Conservation (phyloP, 1,140 invertebrate genomes). For the Ctenoplectra terminalis region DNA sequence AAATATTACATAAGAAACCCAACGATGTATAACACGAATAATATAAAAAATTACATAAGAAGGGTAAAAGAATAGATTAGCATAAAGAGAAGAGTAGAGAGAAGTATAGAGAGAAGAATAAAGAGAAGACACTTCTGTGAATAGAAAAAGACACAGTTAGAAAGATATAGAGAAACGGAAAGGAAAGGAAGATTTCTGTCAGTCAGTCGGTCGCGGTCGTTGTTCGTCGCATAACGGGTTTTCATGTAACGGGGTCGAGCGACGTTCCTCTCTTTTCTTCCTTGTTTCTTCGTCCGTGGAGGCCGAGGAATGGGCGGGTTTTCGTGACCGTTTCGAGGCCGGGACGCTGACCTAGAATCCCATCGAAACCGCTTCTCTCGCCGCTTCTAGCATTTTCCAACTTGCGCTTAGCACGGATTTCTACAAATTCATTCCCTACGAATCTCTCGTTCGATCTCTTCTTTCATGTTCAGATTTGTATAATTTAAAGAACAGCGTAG, state of each 20-base stretch:
- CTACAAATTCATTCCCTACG: neutral
- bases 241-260: slow-evolving; percentile 77
- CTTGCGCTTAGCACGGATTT: neutral
- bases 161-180: neutral
- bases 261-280: slow-evolving; percentile 62
- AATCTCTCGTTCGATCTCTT: neutral
- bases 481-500: too few species aligned
- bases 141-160: neutral
- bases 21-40: too few species aligned
- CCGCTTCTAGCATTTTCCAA: neutral
- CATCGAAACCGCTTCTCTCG: slow-evolving; percentile 69
- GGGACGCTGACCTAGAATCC: slow-evolving; percentile 81
- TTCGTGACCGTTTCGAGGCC: slow-evolving; percentile 76
- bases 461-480: neutral
- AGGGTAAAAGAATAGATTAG: too few species aligned
- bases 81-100: too few species aligned
- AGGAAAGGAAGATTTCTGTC: slow-evolving; percentile 27
- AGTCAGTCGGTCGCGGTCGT: slow-evolving; percentile 42
- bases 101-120: too few species aligned
- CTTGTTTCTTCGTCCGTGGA: slow-evolving; percentile 53
- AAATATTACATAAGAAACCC: too few species aligned
- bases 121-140: too few species aligned
- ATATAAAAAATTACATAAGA: too few species aligned
- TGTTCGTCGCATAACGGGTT: slow-evolving; percentile 76
- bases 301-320: slow-evolving; percentile 56